Evolutionary conservation across 2,797 vertebrate genomes (phyloP).

Genomic region (Pangasius larnaudii): DNA sequence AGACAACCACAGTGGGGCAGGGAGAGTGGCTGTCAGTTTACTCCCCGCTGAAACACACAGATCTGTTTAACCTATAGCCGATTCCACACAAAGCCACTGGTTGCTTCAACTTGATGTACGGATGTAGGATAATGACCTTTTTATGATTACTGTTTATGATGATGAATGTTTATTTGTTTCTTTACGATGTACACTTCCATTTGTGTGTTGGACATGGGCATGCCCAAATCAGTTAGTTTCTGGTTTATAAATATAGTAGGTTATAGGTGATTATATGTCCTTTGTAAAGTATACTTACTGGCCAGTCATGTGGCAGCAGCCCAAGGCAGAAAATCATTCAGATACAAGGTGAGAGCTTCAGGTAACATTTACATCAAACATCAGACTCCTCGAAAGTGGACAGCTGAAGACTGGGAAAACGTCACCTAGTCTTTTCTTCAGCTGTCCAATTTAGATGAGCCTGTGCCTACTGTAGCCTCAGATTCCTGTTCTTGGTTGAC

Average conservation of each 20-base stretch:
- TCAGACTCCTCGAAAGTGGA: neutral
- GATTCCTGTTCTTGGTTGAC: neutral
- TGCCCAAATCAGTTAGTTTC: conserved; percentile 68
- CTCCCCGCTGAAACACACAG: conserved; percentile 4
- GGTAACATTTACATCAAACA: neutral
- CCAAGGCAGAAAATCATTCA: conserved; percentile 1
- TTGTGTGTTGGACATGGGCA: conserved; percentile 66
- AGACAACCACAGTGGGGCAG: conserved; percentile 46
- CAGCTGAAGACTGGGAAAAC: neutral
- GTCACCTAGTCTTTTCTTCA: neutral
- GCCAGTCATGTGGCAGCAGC: neutral
- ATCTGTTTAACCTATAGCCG: conserved; percentile 10
- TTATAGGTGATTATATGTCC: conserved; percentile 25
- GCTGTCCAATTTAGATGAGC: neutral
- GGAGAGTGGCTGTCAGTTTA: conserved; percentile 45
- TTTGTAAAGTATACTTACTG: neutral
- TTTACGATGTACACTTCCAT: neutral
- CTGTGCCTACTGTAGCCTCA: neutral
- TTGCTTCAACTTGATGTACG: neutral
- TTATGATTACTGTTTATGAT: neutral
- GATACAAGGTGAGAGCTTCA: neutral
- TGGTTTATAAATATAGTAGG: conserved; percentile 76
- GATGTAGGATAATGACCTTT: neutral
- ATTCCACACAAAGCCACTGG: neutral
- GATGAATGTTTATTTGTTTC: neutral